These are phyloP conservation scores for Lutjanus erythropterus DNA, from an alignment of 2,113 vertebrate genomes.

Conservation along the genomic window DNA sequence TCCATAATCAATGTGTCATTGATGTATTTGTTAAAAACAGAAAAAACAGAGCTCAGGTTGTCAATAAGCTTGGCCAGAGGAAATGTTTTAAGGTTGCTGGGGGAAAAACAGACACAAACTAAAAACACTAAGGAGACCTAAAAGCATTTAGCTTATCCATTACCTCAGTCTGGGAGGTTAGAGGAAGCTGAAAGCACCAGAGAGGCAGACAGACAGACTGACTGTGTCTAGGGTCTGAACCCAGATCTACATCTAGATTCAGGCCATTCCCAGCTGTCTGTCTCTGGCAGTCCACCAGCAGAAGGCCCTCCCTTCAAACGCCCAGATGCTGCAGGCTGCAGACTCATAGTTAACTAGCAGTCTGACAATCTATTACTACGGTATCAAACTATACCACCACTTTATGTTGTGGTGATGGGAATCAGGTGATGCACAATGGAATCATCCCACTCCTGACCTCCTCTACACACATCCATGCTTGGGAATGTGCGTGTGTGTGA, in stretches of 20 bases:
- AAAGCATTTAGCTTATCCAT: slow-evolving; percentile 57
- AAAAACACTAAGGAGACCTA: slow-evolving; percentile 39
- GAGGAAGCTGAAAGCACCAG: slow-evolving; percentile 52
- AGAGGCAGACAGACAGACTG: slow-evolving; percentile 52
- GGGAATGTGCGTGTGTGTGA: background rate
- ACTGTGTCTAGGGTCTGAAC: slow-evolving; percentile 59
- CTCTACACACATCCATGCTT: background rate
- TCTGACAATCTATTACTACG: slow-evolving; percentile 27
- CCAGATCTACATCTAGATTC: slow-evolving; percentile 62
- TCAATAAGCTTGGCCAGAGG: slow-evolving; percentile 14
- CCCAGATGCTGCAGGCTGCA: slow-evolving; percentile 28
- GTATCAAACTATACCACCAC: slow-evolving; percentile 11
- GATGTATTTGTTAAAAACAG: slow-evolving; percentile 2
- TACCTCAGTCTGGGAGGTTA: slow-evolving; percentile 45
- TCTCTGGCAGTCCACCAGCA: slow-evolving; percentile 31
- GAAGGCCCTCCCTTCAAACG: slow-evolving; percentile 24
- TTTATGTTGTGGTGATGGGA: background rate
- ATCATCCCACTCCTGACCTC: slow-evolving; percentile 3
- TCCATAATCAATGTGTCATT: slow-evolving; percentile 27
- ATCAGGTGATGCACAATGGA: slow-evolving; percentile 18
- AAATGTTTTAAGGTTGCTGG: slow-evolving; percentile 41
- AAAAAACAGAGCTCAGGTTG: background rate
- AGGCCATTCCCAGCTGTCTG: slow-evolving; percentile 40
- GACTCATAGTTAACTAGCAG: slow-evolving; percentile 26
- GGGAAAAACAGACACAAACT: slow-evolving; percentile 22